Conservation (phyloP, 2,113 vertebrate species). For the Siniperca knerii region DNA sequence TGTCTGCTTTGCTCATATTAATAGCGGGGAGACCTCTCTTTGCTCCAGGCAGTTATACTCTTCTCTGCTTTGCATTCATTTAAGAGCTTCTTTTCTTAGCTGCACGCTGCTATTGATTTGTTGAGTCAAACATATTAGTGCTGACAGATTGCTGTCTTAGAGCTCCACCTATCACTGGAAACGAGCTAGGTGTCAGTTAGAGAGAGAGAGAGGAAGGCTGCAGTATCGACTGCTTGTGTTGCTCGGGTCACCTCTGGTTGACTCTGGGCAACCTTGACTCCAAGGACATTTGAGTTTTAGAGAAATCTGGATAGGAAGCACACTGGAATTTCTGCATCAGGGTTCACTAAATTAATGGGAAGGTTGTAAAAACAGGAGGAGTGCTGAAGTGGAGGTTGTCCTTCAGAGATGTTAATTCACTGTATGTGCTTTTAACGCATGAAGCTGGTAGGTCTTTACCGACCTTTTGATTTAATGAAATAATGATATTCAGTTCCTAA, state of each 20-base stretch:
- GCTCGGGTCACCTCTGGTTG: constrained; percentile 30
- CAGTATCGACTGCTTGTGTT: constrained; percentile 26
- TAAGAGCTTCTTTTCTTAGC: constrained; percentile 59
- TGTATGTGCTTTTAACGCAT: not conserved
- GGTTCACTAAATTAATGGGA: not conserved
- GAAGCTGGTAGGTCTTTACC: not conserved
- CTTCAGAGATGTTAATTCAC: not conserved
- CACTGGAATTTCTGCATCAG: not conserved
- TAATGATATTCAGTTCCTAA: not conserved
- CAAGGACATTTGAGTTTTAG: constrained; percentile 18
- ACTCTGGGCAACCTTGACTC: constrained; percentile 37
- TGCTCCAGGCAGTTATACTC: constrained; percentile 59
- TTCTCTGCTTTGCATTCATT: constrained; percentile 59
- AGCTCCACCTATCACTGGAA: constrained; percentile 52
- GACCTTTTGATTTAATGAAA: not conserved
- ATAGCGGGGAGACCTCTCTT: constrained; percentile 59
- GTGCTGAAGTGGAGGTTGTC: not conserved
- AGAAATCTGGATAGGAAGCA: not conserved
- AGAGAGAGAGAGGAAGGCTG: constrained; percentile 23
- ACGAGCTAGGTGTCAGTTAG: constrained; percentile 43
- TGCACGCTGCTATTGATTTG: constrained; percentile 67
- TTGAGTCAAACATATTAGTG: constrained; percentile 62
- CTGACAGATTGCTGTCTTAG: constrained; percentile 65
- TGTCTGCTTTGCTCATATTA: constrained; percentile 65
- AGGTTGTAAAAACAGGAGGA: not conserved